A percentile compares a stretch with the other conserved stretches of the same genome.
Conservation (phyloP, 2,113 vertebrate genomes). For the Perccottus glenii region DNA sequence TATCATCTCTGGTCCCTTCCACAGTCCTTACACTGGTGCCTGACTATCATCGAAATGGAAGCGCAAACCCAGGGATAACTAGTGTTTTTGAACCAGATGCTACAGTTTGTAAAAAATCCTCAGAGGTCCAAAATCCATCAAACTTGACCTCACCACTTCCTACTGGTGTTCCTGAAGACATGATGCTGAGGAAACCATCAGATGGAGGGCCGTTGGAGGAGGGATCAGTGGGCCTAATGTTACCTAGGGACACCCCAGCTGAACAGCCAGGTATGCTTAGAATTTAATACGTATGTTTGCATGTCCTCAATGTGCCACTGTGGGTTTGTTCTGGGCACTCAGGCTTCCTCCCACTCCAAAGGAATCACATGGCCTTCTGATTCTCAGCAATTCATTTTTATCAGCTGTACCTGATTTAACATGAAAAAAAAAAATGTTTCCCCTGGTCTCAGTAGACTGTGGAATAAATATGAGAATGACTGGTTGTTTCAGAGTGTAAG, state of each 20-base stretch:
- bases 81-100: conserved; percentile 4
- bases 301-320: too few species aligned
- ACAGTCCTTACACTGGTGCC: conserved; percentile 49
- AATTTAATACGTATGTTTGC: not conserved
- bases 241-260: conserved; percentile 52
- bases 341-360: too few species aligned
- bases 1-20: conserved; percentile 57
- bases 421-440: too few species aligned
- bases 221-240: conserved; percentile 43
- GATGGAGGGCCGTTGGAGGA: conserved; percentile 49
- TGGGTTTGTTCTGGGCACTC: too few species aligned
- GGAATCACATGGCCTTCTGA: too few species aligned
- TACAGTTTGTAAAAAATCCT: not conserved
- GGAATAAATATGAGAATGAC: too few species aligned
- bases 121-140: conserved; percentile 20
- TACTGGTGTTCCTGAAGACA: conserved; percentile 10
- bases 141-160: not conserved
- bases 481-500: too few species aligned
- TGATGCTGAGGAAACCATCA: conserved; percentile 36
- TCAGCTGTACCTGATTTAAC: too few species aligned
- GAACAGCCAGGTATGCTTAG: conserved; percentile 51
- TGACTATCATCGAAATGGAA: conserved; percentile 15
- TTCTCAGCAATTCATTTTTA: too few species aligned
- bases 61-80: conserved; percentile 3
- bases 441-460: too few species aligned